These are phyloP conservation scores for Pelvicachromis taeniatus DNA, from an alignment of 2,113 vertebrate species.

Conservation along the genomic window DNA sequence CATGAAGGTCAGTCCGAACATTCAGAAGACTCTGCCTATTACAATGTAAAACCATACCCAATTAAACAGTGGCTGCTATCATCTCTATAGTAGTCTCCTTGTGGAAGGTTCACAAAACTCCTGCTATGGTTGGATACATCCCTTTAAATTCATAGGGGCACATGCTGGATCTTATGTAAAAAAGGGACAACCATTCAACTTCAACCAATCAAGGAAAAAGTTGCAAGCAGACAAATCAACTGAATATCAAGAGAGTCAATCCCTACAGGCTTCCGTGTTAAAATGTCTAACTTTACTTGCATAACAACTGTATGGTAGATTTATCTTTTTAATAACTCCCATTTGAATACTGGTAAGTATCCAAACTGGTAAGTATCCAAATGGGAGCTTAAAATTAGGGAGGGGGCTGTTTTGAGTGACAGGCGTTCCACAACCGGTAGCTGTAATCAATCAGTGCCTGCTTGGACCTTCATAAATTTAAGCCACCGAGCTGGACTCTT, in stretches of 20 bases:
- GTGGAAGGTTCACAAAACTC: not conserved
- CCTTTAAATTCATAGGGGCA: not conserved
- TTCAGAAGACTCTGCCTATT: not conserved
- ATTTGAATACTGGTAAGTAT: too few relatives aligned
- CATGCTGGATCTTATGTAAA: not conserved
- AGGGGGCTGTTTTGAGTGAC: too few relatives aligned
- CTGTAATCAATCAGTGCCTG: too few relatives aligned
- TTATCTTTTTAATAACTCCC: too few relatives aligned
- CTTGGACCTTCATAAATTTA: too few relatives aligned
- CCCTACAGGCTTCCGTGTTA: too few relatives aligned
- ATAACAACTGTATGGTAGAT: too few relatives aligned
- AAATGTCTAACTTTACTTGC: too few relatives aligned
- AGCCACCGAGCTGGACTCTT: too few relatives aligned
- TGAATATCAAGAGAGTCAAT: not conserved
- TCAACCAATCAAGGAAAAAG: not conserved
- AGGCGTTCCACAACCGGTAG: too few relatives aligned
- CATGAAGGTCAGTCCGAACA: not conserved
- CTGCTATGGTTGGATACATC: not conserved
- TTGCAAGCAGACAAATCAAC: not conserved
- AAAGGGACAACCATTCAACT: not conserved
- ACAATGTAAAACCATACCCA: not conserved
- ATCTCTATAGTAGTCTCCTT: not conserved
- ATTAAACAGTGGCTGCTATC: not conserved
- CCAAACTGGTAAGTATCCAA: too few relatives aligned
- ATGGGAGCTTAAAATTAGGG: too few relatives aligned